Conservation (phyloP, 2,888 invertebrate genomes). For the Drosophila leonis region DNA sequence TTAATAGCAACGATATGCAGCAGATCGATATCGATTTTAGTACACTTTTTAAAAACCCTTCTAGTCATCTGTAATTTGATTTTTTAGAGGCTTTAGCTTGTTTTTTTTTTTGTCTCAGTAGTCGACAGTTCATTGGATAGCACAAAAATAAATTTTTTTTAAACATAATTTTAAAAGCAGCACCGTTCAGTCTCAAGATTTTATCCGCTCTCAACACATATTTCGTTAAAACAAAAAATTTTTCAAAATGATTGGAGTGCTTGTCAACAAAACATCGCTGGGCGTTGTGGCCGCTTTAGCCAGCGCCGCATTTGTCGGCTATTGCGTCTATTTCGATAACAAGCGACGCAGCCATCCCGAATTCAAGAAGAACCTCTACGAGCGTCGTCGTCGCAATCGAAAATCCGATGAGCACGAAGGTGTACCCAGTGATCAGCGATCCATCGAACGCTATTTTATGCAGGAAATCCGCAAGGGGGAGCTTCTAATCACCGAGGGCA, state of each 20-base stretch:
- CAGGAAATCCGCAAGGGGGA: constrained; percentile 96
- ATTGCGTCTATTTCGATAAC: constrained; percentile 98
- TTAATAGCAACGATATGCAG: too few species aligned
- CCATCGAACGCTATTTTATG: constrained; percentile 85
- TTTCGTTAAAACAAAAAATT: constrained; percentile 42
- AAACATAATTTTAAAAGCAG: not conserved
- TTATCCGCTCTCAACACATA: constrained; percentile 19
- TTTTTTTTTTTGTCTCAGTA: constrained; percentile 12
- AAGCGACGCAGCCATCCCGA: constrained; percentile 96
- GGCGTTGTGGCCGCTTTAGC: constrained; percentile 95
- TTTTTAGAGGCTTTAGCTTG: too few species aligned
- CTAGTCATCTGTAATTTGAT: not conserved
- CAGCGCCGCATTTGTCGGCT: constrained; percentile 94
- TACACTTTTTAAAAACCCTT: too few species aligned
- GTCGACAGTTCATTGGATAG: not conserved
- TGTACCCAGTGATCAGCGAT: constrained; percentile 24
- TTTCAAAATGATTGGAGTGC: constrained; percentile 46
- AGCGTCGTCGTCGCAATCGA: constrained; percentile 87
- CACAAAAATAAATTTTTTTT: not conserved
- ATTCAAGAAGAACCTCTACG: constrained; percentile 96
- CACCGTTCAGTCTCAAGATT: constrained; percentile 20
- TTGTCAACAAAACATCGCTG: constrained; percentile 77
- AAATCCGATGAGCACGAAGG: not conserved
- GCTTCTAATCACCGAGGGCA: constrained; percentile 92
- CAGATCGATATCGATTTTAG: too few species aligned